Evolutionary conservation across 2,797 vertebrate species (phyloP).

Genomic region (Periparus ater): DNA sequence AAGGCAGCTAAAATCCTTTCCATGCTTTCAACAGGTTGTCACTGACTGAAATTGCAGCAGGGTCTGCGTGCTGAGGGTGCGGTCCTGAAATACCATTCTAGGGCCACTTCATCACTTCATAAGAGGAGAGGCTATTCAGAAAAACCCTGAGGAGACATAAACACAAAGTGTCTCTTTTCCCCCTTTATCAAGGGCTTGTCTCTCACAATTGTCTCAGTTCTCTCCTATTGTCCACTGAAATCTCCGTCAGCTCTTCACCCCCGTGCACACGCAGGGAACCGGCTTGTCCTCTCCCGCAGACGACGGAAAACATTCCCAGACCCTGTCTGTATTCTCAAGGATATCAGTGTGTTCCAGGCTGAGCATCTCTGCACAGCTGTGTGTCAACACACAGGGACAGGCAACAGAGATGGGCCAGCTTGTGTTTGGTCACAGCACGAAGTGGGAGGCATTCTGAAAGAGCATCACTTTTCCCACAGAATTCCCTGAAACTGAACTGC

Average conservation of each 20-base stretch:
- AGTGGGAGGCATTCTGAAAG: neutral
- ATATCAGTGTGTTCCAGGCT: neutral
- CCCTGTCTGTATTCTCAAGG: neutral
- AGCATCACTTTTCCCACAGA: neutral
- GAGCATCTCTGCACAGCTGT: neutral
- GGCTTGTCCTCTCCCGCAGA: accelerated
- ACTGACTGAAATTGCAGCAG: neutral
- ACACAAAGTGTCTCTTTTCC: neutral
- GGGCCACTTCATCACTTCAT: neutral
- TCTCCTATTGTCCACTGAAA: neutral
- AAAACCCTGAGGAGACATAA: neutral
- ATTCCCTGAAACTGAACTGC: neutral
- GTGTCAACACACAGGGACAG: neutral
- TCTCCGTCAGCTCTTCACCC: neutral
- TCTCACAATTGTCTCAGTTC: neutral
- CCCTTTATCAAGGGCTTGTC: neutral
- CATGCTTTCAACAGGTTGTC: neutral
- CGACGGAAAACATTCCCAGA: neutral
- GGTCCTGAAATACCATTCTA: neutral
- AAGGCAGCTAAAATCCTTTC: neutral
- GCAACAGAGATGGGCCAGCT: neutral
- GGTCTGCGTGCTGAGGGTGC: neutral
- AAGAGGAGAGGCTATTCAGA: neutral
- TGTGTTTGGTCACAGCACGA: neutral
- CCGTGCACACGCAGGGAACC: accelerated